A percentile compares a stretch with the other conserved stretches of the same genome.
Conservation (phyloP, 2,888 invertebrate genomes). For the Argyresthia albistria region DNA sequence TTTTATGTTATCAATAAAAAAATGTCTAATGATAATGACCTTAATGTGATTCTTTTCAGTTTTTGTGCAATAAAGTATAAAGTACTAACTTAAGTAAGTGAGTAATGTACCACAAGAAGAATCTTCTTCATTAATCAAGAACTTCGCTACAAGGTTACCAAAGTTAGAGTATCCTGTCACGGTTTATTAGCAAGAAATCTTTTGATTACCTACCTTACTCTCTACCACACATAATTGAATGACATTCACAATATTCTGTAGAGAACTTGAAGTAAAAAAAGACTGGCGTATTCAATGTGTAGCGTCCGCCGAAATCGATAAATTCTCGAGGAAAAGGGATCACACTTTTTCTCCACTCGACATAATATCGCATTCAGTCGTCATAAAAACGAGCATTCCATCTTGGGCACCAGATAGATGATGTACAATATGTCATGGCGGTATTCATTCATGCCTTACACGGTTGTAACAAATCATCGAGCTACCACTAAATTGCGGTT, state of each 20-base stretch:
- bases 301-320: background rate
- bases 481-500: too few species aligned
- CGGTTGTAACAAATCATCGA: too few species aligned
- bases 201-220: background rate
- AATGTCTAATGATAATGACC: too few species aligned
- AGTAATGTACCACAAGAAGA: background rate
- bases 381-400: slow-evolving; percentile 42
- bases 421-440: slow-evolving; percentile 42
- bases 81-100: too few species aligned
- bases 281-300: background rate
- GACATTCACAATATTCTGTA: background rate
- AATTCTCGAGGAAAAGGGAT: slow-evolving; percentile 15
- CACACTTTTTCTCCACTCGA: slow-evolving; percentile 35
- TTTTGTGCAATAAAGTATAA: too few species aligned
- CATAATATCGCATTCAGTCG: slow-evolving; percentile 36
- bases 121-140: background rate
- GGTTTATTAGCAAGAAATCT: background rate
- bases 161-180: background rate
- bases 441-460: slow-evolving; percentile 33
- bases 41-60: too few species aligned
- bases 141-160: background rate
- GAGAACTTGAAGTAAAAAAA: background rate
- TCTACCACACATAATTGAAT: background rate
- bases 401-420: slow-evolving; percentile 32
- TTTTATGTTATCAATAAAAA: too few species aligned